Percentiles rank a stretch among this genome's conserved stretches.
Conservation (phyloP, 1,140 invertebrate species). For the Paraescarpia echinospica region DNA sequence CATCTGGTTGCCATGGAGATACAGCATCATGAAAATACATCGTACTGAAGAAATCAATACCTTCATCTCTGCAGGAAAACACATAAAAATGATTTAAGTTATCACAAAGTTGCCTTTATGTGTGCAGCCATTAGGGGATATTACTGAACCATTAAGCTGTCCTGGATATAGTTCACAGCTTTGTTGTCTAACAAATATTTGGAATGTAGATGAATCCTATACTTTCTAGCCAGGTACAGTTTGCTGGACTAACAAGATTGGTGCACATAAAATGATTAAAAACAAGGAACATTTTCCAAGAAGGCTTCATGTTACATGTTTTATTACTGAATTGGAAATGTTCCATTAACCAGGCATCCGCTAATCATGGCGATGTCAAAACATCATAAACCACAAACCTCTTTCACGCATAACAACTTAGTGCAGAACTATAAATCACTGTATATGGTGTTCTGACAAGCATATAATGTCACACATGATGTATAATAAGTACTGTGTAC, state of each 20-base stretch:
- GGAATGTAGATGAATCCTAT: neutral
- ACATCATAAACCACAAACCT: neutral
- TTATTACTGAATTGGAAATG: neutral
- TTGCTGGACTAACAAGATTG: neutral
- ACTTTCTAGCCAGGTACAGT: neutral
- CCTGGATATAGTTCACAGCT: neutral
- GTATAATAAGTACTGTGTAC: neutral
- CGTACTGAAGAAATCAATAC: neutral
- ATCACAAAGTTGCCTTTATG: neutral
- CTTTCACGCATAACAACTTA: neutral
- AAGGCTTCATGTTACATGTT: neutral
- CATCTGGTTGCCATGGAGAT: neutral
- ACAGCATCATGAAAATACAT: neutral
- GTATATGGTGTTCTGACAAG: neutral
- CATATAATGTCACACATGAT: neutral
- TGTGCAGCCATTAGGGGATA: neutral
- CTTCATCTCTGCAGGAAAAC: neutral
- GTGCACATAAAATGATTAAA: neutral
- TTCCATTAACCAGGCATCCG: neutral
- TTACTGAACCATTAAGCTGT: neutral
- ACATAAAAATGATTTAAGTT: neutral
- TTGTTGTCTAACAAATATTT: neutral
- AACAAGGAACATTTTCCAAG: neutral
- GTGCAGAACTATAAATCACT: neutral
- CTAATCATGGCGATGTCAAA: neutral